phyloP scores from a whole-genome alignment of 2,797 vertebrate genomes.

The Gymnoscopelus microlampas region DNA sequence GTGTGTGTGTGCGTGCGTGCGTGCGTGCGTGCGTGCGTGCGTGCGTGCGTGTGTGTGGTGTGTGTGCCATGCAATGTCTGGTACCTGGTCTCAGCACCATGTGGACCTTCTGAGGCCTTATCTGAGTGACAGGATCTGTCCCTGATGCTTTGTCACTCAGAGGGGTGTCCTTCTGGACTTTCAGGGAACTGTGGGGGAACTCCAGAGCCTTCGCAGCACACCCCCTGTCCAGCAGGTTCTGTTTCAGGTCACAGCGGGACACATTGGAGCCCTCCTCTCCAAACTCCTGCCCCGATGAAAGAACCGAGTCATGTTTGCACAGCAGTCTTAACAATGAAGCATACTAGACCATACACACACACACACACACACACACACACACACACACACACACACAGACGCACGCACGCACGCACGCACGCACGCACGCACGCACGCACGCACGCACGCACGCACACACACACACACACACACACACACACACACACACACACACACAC shows the following conservation, averaged over 20 bases:
- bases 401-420: no score
- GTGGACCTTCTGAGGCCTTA: constrained; percentile 88
- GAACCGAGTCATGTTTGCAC: not conserved
- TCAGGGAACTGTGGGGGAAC: constrained; percentile 82
- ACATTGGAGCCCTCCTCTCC: constrained; percentile 66
- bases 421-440: no score
- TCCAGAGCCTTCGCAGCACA: constrained; percentile 78
- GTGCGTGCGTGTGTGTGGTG: constrained; percentile 11
- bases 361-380: no score
- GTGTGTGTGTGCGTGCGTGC: not conserved
- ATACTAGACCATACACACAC: no score
- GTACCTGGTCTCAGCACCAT: constrained; percentile 89
- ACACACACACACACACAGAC: no score
- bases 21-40: not conserved
- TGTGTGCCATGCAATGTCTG: no score
- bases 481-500: no score
- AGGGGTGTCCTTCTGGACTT: constrained; percentile 63
- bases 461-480: no score
- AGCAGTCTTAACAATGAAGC: not conserved
- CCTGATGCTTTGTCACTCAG: constrained; percentile 88
- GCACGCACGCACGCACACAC: no score
- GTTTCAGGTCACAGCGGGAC: constrained; percentile 86
- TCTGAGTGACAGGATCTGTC: constrained; percentile 83
- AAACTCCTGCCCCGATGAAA: constrained; percentile 75
- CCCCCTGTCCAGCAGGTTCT: constrained; percentile 80